A percentile compares a stretch with the other conserved stretches of the same genome.
Evolutionary conservation across 1,140 invertebrate species (phyloP).

Genomic region (Zaprionus ghesquierei): DNA sequence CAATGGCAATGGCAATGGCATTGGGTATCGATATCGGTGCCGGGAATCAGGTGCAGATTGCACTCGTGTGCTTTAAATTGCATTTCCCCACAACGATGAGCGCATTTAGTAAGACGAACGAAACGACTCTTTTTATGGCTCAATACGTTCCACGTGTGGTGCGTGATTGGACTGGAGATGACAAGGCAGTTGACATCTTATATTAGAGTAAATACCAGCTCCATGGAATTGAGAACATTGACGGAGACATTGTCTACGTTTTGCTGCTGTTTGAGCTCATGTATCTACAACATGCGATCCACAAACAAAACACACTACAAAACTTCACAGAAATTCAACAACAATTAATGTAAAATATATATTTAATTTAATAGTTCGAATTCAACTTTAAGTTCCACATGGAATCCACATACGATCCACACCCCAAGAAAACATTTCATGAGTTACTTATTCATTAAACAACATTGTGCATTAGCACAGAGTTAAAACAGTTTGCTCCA

Average conservation of each 20-base stretch:
- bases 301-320: too few species aligned
- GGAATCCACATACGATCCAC: not conserved
- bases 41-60: slow-evolving; percentile 17
- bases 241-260: too few species aligned
- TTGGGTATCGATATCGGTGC: too few species aligned
- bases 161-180: slow-evolving; percentile 11
- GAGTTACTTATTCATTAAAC: too few species aligned
- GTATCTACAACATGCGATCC: not conserved
- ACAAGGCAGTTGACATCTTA: not conserved
- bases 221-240: not conserved
- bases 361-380: too few species aligned
- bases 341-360: too few species aligned
- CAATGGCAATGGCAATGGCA: not conserved
- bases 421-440: too few species aligned
- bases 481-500: too few species aligned
- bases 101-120: slow-evolving; percentile 4
- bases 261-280: too few species aligned
- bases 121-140: slow-evolving; percentile 38
- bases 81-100: not conserved
- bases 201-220: not conserved
- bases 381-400: not conserved
- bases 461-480: too few species aligned
- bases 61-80: slow-evolving; percentile 3
- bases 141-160: slow-evolving; percentile 13
- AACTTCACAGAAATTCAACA: too few species aligned